A percentile compares a stretch with the other conserved stretches of the same genome.
phyloP scores from a whole-genome alignment of 2,113 vertebrate species.

The Lampris incognitus region DNA sequence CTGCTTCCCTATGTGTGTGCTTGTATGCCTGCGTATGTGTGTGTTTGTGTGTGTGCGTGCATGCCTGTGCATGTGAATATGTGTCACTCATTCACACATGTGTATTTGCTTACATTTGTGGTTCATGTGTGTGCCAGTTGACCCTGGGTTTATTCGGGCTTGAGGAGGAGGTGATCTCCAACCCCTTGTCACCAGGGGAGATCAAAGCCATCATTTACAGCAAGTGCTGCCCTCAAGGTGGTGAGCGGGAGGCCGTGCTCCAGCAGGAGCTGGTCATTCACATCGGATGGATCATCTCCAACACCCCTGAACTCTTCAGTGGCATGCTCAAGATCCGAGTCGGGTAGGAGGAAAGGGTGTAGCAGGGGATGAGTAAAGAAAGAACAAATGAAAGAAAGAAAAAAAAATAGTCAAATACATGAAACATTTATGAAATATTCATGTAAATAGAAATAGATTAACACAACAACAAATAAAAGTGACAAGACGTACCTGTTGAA shows the following conservation, averaged over 20 bases:
- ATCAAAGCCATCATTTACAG: conserved; percentile 97
- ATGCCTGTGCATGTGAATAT: neutral
- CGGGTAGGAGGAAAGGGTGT: conserved; percentile 80
- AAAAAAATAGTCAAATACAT: too few relatives aligned
- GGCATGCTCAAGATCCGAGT: conserved; percentile 98
- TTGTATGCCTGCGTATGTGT: neutral
- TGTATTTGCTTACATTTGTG: neutral
- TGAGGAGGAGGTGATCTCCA: conserved; percentile 96
- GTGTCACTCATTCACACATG: neutral
- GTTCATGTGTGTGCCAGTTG: conserved; percentile 81
- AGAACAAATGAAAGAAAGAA: too few relatives aligned
- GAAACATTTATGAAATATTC: too few relatives aligned
- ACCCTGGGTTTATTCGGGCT: conserved; percentile 96
- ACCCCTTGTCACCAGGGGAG: conserved; percentile 93
- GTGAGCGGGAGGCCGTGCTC: conserved; percentile 92
- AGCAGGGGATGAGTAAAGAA: neutral
- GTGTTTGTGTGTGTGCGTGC: neutral
- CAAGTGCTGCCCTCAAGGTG: conserved; percentile 86
- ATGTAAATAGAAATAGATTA: too few relatives aligned
- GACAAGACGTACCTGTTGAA: too few relatives aligned
- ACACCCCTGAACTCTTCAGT: conserved; percentile 92
- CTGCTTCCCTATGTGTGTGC: neutral
- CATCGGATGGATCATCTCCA: conserved; percentile 98
- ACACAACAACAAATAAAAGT: too few relatives aligned
- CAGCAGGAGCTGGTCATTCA: conserved; percentile 99